phyloP scores from a whole-genome alignment of 2,888 invertebrate species.

The Hipparchia semele region DNA sequence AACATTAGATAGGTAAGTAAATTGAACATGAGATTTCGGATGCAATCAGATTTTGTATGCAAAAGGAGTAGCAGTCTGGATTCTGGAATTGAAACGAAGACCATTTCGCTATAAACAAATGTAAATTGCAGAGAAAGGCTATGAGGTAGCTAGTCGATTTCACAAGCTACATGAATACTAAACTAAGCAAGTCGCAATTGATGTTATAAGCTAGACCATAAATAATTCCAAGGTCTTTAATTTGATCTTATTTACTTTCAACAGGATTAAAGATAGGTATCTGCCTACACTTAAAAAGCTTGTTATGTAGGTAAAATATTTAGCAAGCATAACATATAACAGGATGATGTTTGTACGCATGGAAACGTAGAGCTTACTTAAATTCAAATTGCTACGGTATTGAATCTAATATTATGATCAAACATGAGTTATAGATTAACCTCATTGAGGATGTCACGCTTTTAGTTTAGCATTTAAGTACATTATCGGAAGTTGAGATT shows the following conservation, averaged over 20 bases:
- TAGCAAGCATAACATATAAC: too few relatives aligned
- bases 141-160: slow-evolving; percentile 36
- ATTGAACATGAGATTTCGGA: slow-evolving; percentile 13
- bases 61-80: slow-evolving; percentile 30
- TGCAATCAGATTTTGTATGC: slow-evolving; percentile 32
- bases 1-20: not conserved
- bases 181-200: slow-evolving; percentile 40
- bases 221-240: slow-evolving; percentile 41
- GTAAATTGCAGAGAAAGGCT: slow-evolving; percentile 44
- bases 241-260: slow-evolving; percentile 32
- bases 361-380: not conserved
- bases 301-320: not conserved
- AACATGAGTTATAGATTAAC: not conserved
- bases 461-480: not conserved
- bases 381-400: not conserved
- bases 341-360: not conserved
- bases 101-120: slow-evolving; percentile 39
- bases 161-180: slow-evolving; percentile 41
- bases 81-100: slow-evolving; percentile 30
- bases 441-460: slow-evolving; percentile 7
- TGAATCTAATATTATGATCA: slow-evolving; percentile 4
- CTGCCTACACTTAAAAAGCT: not conserved
- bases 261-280: slow-evolving; percentile 7
- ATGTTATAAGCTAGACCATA: slow-evolving; percentile 40
- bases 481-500: slow-evolving; percentile 10